Evolutionary conservation across 2,113 vertebrate species (phyloP), one percentile per base, ranked within the genome.

Genomic region (Pollimyrus isidori): DNA sequence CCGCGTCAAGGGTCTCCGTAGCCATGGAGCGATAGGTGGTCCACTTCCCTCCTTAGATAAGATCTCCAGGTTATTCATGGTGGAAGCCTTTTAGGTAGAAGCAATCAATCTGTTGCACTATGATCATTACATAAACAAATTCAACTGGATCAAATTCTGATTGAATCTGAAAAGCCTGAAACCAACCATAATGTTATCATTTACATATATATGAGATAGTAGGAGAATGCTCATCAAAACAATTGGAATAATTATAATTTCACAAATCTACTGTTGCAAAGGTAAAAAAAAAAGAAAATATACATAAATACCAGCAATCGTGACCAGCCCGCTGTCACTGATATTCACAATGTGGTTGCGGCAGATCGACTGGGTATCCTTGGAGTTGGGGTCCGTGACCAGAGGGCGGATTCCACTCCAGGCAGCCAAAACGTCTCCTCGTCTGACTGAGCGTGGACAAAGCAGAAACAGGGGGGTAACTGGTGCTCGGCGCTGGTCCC

Each of bases 401-500:
- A 99, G 96, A 0, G 98, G 98, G 15, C 98, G 97, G 90, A 99
- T 99, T 35, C 98, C 98, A 1, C 98, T 99, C 98, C 98, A 99
- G 0, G 98, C 98, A 48, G 98, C 98, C 93, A 99, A 86, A 69
- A 99, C 98, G 0, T 99, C 98, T 82, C 98, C 98, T 94, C 98
- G 96, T 89, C 98, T 97, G 92, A 99, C 98, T 99, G 93, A 62
- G 90, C 87, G 91, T 15, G 83, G 65, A 35, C 35, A 17, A 73
- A 86, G 82, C 89, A 21, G 21, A 73, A 65, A 69, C 58, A 7
- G 19, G 46, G 13, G 49, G 50, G 23, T 23, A 26, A 35, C 21
- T 15, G 85, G 6, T 19, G 85, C n/a, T 58, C 39, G 80, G 30
- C 48, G 45, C n/a, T 87, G 58, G 30, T 83, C 35, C 13, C 23